Conservation (phyloP, 30 jellyfish, hydroid and myxozoan genomes). For the Rhopilema esculentum region DNA sequence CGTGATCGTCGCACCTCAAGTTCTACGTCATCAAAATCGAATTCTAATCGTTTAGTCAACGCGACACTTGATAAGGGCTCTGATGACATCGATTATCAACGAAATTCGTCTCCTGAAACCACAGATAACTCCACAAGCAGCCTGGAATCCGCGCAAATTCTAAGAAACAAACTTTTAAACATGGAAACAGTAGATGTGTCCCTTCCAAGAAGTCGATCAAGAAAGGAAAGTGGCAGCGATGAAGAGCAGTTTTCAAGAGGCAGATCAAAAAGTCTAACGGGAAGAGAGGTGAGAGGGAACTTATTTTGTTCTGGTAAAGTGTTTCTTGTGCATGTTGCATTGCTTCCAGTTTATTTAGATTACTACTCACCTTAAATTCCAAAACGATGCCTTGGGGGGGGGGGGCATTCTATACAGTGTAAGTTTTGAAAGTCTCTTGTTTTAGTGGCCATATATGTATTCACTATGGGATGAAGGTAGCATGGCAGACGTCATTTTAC, state of each 20-base stretch:
- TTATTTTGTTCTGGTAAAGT: not conserved
- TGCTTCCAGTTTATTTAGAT: too few species aligned
- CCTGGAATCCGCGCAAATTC: slow-evolving; percentile 38
- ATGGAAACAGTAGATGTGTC: slow-evolving; percentile 10
- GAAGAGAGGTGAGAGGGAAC: slow-evolving; percentile 34
- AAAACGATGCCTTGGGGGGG: too few species aligned
- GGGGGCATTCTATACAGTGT: too few species aligned
- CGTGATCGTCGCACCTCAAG: slow-evolving; percentile 61
- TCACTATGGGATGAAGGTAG: too few species aligned
- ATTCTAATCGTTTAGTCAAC: slow-evolving; percentile 11
- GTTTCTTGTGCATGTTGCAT: not conserved
- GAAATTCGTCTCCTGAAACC: slow-evolving; percentile 61
- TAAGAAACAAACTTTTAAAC: slow-evolving; percentile 21
- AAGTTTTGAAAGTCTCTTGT: too few species aligned
- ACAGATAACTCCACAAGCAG: slow-evolving; percentile 72
- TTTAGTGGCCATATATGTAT: too few species aligned
- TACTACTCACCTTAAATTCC: too few species aligned
- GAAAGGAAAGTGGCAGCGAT: slow-evolving; percentile 67
- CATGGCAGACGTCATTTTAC: too few species aligned
- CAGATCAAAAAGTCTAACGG: slow-evolving; percentile 67
- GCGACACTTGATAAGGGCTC: slow-evolving; percentile 69
- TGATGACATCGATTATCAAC: slow-evolving; percentile 60
- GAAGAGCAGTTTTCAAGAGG: slow-evolving; percentile 35
- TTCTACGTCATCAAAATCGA: slow-evolving; percentile 1
- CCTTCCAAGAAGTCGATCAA: slow-evolving; percentile 1